Conservation (phyloP, 2,113 vertebrate genomes). For the Semicossyphus pulcher region DNA sequence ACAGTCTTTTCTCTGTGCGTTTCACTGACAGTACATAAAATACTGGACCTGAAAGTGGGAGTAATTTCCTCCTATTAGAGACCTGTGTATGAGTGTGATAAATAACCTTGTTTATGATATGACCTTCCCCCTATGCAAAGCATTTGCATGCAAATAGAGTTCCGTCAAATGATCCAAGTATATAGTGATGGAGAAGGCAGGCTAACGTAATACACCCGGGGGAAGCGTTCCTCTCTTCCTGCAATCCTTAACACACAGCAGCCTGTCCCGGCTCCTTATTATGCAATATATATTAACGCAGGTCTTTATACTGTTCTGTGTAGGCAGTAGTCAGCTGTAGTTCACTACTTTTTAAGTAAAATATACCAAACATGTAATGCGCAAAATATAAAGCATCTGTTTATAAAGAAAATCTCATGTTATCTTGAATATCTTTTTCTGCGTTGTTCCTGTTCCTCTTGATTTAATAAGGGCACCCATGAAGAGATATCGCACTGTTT, state of each 20-base stretch:
- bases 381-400: background rate
- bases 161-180: conserved; percentile 55
- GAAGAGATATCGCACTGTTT: no score
- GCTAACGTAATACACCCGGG: conserved; percentile 13
- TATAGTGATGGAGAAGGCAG: conserved; percentile 49
- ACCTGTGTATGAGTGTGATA: conserved; percentile 45
- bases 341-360: background rate
- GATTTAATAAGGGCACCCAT: background rate
- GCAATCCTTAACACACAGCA: conserved; percentile 8
- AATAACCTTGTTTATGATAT: conserved; percentile 69
- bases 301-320: background rate
- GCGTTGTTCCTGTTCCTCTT: background rate
- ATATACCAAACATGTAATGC: background rate
- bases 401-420: no score
- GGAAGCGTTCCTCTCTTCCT: conserved; percentile 21
- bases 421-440: no score
- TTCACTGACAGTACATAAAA: background rate
- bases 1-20: background rate
- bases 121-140: conserved; percentile 60
- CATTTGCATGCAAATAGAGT: conserved; percentile 75
- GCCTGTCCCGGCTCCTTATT: background rate
- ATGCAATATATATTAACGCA: conserved; percentile 9
- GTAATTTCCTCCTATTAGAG: conserved; percentile 48
- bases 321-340: background rate
- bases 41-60: conserved; percentile 2